Percentiles rank a stretch among this genome's conserved stretches.
These are phyloP conservation scores for Dromiciops gliroides DNA, from an alignment of 2,113 vertebrate genomes.

Conservation along the genomic window DNA sequence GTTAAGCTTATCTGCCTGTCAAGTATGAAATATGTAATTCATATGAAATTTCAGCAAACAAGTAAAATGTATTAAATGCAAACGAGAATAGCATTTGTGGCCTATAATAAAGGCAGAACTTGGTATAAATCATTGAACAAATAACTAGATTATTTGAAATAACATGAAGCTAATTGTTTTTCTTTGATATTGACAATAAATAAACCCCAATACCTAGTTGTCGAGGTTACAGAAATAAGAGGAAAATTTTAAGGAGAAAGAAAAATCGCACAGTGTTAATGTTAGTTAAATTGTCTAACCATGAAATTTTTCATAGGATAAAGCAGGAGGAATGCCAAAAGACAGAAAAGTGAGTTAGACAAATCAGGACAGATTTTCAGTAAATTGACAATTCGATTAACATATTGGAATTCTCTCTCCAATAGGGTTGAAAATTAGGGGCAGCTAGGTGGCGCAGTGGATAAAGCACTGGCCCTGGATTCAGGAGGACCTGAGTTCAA, in stretches of 20 bases:
- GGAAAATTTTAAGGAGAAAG: not conserved
- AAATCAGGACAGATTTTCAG: conserved; percentile 20
- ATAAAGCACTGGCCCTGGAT: too few relatives aligned
- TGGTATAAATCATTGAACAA: not conserved
- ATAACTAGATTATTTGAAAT: not conserved
- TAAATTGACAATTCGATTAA: not conserved
- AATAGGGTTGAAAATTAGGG: conserved; percentile 8
- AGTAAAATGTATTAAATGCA: not conserved
- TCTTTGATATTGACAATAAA: not conserved
- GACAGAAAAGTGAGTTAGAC: not conserved
- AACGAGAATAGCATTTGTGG: not conserved
- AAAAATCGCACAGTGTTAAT: conserved; percentile 8
- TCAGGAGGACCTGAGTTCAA: too few relatives aligned
- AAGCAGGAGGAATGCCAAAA: conserved; percentile 24
- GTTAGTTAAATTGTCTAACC: conserved; percentile 38
- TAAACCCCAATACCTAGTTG: not conserved
- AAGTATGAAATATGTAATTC: not conserved
- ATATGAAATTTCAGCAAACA: not conserved
- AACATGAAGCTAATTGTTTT: not conserved
- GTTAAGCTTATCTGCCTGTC: not conserved
- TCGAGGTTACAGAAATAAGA: conserved; percentile 13
- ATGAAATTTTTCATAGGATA: conserved; percentile 13
- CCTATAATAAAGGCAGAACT: not conserved
- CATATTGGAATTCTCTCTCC: not conserved
- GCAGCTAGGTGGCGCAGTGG: too few relatives aligned